Base-by-base conservation (phyloP, 2,888 invertebrate genomes). In the Trissonchulus sp. region DNA sequence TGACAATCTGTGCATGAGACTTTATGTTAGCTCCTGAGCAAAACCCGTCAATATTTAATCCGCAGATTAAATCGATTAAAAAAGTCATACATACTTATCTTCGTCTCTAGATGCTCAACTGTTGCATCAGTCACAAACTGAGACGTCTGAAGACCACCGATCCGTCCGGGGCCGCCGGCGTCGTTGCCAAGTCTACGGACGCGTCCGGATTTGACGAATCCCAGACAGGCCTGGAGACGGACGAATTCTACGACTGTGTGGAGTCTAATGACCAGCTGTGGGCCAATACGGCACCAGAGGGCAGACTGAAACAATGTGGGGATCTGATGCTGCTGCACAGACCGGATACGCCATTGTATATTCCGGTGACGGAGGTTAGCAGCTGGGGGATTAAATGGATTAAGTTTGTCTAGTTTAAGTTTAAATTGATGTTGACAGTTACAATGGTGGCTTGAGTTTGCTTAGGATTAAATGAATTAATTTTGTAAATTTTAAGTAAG, bases 231-330 rank as follows among this genome's bases (percentile, higher is more conserved):
- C 2, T 90, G 62, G 73, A 74, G 1, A 80, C 90, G 60, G 90
- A 93, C 35, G 93, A 93, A 84, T 94, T 94, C 86, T 94, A 89
- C 84, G 93, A 85, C 74, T 85, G 84, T 74, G 79, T 79, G 28
- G 83, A 83, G 28, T 79, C 74, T 1, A 33, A 36, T n/a, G 35
- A 72, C 31, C 30, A 75, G 34, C n/a, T 37, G 2, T 73, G 30
- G 36, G 35, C 2, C 3, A 89, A 89, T 88, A 88, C 89, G 79
- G 88, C 88, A 78, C 89, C 91, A 0, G 90, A 90, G 71, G 93
- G 93, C 2, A 87, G 93, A 77, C 84, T 90, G 37, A 88, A 89
- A 38, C 90, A 89, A 80, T 89, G 90, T 83, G 90, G 90, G 34
- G 88, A 90, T 74, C 84, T 91, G 75, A 89, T 88, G 77, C 86